These are phyloP conservation scores for Trematocara macrostoma DNA, from an alignment of 2,113 vertebrate genomes.

Conservation along the genomic window DNA sequence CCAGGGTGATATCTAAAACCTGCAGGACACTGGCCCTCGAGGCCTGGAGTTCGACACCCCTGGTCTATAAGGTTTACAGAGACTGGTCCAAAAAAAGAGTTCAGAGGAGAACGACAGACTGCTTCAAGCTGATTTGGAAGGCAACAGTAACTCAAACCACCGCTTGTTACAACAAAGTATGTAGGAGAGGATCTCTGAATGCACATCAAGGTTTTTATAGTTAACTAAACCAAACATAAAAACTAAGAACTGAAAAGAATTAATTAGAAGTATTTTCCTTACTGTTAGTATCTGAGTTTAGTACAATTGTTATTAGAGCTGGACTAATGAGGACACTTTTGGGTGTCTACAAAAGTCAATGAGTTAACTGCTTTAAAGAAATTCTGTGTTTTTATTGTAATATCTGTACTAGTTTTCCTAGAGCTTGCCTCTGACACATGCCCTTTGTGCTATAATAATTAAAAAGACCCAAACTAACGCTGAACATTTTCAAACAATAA, in stretches of 20 bases:
- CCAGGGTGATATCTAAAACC: too few species aligned
- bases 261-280: not conserved
- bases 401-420: not conserved
- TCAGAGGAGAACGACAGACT: not conserved
- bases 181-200: not conserved
- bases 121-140: not conserved
- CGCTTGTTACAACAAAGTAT: not conserved
- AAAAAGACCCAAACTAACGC: not conserved
- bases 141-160: not conserved
- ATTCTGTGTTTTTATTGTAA: not conserved
- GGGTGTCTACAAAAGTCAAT: not conserved
- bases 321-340: not conserved
- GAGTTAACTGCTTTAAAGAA: not conserved
- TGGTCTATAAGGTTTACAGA: not conserved
- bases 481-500: not conserved
- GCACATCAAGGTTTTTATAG: not conserved
- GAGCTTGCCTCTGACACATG: not conserved
- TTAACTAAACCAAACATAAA: not conserved
- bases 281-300: not conserved
- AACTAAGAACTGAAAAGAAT: not conserved
- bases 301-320: not conserved
- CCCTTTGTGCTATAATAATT: not conserved
- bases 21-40: too few species aligned
- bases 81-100: not conserved
- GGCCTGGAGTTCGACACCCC: too few species aligned